Conservation (phyloP, 2,797 vertebrate genomes). For the Dicrostonyx torquatus region DNA sequence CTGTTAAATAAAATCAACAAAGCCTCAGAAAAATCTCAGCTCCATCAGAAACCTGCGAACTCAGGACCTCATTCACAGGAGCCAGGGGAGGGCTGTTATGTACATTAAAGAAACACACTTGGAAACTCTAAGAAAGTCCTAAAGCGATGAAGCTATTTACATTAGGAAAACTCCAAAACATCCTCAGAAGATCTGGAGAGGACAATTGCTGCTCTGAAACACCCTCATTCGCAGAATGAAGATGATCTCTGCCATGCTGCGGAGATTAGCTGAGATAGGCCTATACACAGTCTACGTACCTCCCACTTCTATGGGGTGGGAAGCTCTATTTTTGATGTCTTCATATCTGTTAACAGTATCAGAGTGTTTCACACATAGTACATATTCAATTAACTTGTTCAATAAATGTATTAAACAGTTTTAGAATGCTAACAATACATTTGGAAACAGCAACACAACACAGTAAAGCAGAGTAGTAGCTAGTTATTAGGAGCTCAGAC, state of each 20-base stretch:
- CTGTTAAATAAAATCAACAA: background rate
- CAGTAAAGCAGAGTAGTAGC: background rate
- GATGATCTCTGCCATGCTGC: background rate
- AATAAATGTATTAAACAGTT: background rate
- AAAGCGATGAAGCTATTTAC: background rate
- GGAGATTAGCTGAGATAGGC: background rate
- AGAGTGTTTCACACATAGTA: background rate
- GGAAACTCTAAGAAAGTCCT: background rate
- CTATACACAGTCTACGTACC: background rate
- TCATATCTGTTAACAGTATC: background rate
- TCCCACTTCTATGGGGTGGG: background rate
- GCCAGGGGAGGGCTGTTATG: background rate
- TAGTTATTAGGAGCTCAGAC: background rate
- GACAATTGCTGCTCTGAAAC: background rate
- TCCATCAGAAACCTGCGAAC: background rate
- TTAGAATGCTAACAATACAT: background rate
- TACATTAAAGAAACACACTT: background rate
- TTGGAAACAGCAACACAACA: background rate
- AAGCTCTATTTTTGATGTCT: background rate
- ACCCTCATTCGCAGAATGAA: background rate
- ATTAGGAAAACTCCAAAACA: background rate
- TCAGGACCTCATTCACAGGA: conserved; percentile 19
- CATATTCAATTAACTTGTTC: background rate
- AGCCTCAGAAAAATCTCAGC: conserved; percentile 4
- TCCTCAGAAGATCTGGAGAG: background rate